These are phyloP conservation scores for Hypsibius dujardini DNA, from an alignment of 1,140 invertebrate genomes.

Conservation along the genomic window DNA sequence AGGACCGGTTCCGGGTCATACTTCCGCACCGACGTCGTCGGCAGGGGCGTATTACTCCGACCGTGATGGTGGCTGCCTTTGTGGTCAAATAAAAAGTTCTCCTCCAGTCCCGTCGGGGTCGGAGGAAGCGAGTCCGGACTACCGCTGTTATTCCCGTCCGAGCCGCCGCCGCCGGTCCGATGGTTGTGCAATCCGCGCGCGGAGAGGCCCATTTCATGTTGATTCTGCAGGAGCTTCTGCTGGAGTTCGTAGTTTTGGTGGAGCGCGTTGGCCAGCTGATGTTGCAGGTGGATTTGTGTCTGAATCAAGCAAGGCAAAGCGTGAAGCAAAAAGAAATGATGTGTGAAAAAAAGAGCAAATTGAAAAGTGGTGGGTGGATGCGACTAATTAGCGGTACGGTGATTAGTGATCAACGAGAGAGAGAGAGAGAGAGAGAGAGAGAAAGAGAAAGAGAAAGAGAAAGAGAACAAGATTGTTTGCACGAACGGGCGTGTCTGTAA, in stretches of 20 bases:
- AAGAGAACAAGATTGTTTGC: not conserved
- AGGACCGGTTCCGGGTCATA: constrained; percentile 12
- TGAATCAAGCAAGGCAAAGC: not conserved
- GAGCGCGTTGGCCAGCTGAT: constrained; percentile 61
- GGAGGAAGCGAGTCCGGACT: not conserved
- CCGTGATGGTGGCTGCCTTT: not conserved
- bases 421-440: not conserved
- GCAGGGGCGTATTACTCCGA: not conserved
- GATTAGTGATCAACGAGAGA: not conserved
- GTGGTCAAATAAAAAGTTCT: not conserved
- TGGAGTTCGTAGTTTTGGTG: constrained; percentile 88
- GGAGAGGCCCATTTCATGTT: constrained; percentile 38
- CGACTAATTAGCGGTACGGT: too few species aligned
- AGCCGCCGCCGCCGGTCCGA: too few species aligned
- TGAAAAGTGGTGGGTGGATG: too few species aligned
- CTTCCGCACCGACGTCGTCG: constrained; percentile 25
- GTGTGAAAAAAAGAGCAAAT: too few species aligned
- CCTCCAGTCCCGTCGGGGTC: not conserved
- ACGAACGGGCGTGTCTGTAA: not conserved
- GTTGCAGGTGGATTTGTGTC: constrained; percentile 9
- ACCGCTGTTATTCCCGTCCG: constrained; percentile 7
- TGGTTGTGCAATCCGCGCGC: constrained; percentile 16
- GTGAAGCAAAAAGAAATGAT: too few species aligned
- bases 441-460: not conserved
- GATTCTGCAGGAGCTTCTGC: constrained; percentile 73